A percentile compares a stretch with the other conserved stretches of the same genome.
These are phyloP conservation scores for Corythornis leucogaster DNA, from an alignment of 2,797 vertebrate genomes.

Conservation along the genomic window DNA sequence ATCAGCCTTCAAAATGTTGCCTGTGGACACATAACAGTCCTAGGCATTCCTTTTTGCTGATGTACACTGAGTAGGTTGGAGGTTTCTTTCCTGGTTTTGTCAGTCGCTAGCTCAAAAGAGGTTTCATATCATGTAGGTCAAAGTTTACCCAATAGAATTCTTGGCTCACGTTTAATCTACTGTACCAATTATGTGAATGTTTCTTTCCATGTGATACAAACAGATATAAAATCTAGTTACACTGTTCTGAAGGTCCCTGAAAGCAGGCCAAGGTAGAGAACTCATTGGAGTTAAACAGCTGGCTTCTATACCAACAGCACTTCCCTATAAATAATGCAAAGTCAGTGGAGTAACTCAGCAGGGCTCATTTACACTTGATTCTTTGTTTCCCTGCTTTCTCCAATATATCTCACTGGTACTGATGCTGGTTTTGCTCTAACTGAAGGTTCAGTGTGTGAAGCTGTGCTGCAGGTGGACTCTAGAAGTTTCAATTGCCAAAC, in stretches of 20 bases:
- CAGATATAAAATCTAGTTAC: conserved; percentile 23
- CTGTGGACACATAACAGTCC: background rate
- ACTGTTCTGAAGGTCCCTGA: conserved; percentile 15
- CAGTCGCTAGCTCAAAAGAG: conserved; percentile 16
- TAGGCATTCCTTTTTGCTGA: conserved; percentile 47
- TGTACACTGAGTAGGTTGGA: background rate
- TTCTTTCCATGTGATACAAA: background rate
- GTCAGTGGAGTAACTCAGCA: conserved; percentile 63
- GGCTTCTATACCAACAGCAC: conserved; percentile 59
- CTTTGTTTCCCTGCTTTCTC: background rate
- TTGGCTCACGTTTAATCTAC: conserved; percentile 28
- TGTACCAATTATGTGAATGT: background rate
- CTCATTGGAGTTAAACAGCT: conserved; percentile 63
- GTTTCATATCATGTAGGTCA: conserved; percentile 11
- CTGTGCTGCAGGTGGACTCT: background rate
- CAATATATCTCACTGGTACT: background rate
- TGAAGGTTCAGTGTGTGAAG: background rate
- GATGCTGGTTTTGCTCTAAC: background rate
- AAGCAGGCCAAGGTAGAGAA: conserved; percentile 43
- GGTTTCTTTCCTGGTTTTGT: conserved; percentile 30
- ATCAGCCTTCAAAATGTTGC: conserved; percentile 21
- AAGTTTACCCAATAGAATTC: conserved; percentile 28
- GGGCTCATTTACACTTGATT: background rate
- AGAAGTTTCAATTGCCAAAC: background rate
- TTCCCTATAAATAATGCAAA: conserved; percentile 66